phyloP scores from a whole-genome alignment of 2,888 invertebrate species.

The Cephus rjabovi region DNA sequence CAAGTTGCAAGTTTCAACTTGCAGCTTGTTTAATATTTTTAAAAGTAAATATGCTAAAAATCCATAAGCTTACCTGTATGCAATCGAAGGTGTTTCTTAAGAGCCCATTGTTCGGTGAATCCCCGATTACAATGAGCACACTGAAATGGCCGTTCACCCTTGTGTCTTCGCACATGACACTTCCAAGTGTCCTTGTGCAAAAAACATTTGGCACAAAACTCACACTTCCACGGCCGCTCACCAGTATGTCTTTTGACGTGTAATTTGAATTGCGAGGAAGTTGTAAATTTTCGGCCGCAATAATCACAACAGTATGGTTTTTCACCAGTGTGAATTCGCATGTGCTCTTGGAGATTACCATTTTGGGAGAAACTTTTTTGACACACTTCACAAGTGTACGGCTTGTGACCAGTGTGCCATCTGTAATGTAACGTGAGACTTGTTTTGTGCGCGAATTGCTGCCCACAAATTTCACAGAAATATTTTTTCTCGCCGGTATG shows the following conservation, averaged over 20 bases:
- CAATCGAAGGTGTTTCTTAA: constrained; percentile 74
- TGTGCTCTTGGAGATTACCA: constrained; percentile 82
- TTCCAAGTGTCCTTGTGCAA: constrained; percentile 74
- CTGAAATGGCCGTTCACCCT: constrained; percentile 74
- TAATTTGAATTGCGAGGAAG: constrained; percentile 78
- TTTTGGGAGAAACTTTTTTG: constrained; percentile 81
- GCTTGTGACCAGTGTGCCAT: constrained; percentile 78
- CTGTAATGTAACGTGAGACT: constrained; percentile 80
- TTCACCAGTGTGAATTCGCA: constrained; percentile 82
- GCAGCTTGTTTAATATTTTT: background rate
- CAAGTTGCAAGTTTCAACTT: no score
- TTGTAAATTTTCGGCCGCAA: constrained; percentile 79
- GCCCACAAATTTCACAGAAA: constrained; percentile 78
- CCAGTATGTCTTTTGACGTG: constrained; percentile 75
- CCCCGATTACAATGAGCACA: constrained; percentile 72
- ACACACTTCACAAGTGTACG: constrained; percentile 77
- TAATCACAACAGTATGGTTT: constrained; percentile 79
- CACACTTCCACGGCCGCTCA: constrained; percentile 73
- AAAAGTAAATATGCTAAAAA: background rate
- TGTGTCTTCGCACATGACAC: constrained; percentile 76
- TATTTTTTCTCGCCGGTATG: constrained; percentile 80
- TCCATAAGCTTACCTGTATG: constrained; percentile 68
- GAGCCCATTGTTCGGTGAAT: constrained; percentile 76
- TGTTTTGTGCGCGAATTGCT: constrained; percentile 82
- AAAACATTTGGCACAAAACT: constrained; percentile 72